A percentile compares a stretch with the other conserved stretches of the same genome.
These are phyloP conservation scores for Nothura maculosa DNA, from an alignment of 2,797 vertebrate genomes.

Conservation along the genomic window DNA sequence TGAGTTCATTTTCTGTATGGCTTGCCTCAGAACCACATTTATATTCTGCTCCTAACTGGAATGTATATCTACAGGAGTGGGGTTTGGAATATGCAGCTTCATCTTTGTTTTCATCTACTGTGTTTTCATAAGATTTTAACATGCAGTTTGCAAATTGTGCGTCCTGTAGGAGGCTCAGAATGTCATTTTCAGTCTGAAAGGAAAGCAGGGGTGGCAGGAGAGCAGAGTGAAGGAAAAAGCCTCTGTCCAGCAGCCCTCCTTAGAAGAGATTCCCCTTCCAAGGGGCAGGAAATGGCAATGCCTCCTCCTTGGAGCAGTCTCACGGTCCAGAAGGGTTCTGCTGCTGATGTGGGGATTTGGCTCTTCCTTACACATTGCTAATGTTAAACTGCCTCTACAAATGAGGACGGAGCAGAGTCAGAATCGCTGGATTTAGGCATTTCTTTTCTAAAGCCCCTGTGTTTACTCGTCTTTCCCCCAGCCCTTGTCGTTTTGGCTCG, in stretches of 20 bases:
- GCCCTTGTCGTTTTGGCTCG: background rate
- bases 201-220: background rate
- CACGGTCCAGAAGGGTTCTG: background rate
- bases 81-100: background rate
- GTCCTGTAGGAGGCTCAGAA: background rate
- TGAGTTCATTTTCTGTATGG: background rate
- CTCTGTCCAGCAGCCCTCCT: fast-evolving
- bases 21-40: background rate
- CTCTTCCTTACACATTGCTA: background rate
- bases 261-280: background rate
- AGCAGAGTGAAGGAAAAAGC: background rate
- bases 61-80: background rate
- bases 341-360: background rate
- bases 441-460: background rate
- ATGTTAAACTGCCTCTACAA: background rate
- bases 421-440: background rate
- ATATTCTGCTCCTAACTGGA: background rate
- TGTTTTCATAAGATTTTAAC: background rate
- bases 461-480: background rate
- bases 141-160: background rate
- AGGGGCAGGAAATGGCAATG: background rate
- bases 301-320: background rate
- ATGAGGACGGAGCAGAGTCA: background rate
- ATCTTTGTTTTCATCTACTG: slow-evolving; percentile 3
- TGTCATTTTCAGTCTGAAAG: background rate